Evolutionary conservation across 1,140 invertebrate genomes (phyloP).

Genomic region (Saccostrea cuccullata): DNA sequence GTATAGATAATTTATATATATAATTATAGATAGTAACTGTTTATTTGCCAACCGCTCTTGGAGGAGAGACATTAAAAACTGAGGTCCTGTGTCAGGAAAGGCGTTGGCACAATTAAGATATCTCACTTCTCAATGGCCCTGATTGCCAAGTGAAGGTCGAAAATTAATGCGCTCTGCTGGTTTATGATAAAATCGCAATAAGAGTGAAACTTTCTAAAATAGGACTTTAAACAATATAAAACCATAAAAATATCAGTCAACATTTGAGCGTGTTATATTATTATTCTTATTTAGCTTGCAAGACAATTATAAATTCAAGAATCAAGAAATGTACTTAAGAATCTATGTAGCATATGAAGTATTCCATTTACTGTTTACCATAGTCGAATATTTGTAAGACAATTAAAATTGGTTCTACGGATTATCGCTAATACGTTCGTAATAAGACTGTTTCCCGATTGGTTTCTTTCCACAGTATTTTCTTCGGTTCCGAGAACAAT

Average conservation of each 20-base stretch:
- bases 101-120: neutral
- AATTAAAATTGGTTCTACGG: neutral
- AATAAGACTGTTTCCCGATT: neutral
- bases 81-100: neutral
- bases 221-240: neutral
- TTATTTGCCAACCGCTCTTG: neutral
- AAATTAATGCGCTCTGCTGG: neutral
- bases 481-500: neutral
- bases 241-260: neutral
- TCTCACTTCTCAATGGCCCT: neutral
- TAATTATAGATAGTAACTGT: no score
- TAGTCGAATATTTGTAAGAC: no score
- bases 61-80: neutral
- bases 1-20: no score
- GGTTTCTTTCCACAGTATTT: neutral
- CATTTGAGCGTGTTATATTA: no score
- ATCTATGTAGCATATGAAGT: no score
- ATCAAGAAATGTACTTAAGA: no score
- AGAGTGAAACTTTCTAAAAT: neutral
- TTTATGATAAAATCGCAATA: neutral
- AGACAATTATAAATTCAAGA: no score
- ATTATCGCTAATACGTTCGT: neutral
- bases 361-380: no score
- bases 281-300: no score
- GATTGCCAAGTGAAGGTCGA: neutral